A percentile compares a stretch with the other conserved stretches of the same genome.
These are phyloP conservation scores for Paradoxurus hermaphroditus DNA, from an alignment of 2,113 vertebrate species.

Conservation along the genomic window DNA sequence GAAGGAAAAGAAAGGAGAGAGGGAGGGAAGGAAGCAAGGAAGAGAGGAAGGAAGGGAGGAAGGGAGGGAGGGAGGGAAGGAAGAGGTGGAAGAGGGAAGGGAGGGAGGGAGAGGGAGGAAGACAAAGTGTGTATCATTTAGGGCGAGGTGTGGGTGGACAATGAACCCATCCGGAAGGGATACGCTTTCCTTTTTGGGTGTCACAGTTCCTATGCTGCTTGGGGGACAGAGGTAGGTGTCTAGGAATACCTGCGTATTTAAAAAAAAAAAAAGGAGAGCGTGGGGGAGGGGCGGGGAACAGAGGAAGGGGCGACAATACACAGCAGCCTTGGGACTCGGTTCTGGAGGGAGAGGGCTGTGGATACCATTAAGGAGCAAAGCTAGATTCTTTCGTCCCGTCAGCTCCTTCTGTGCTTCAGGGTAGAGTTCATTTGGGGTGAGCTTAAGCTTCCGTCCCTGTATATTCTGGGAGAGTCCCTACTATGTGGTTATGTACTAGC, in stretches of 20 bases:
- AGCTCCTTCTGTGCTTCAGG: background rate
- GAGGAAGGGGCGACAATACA: background rate
- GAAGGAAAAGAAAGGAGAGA: no score
- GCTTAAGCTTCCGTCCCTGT: background rate
- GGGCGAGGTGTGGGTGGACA: background rate
- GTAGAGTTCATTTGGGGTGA: fast-evolving
- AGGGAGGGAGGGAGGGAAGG: background rate
- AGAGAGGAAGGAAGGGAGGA: background rate
- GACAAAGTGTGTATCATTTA: background rate
- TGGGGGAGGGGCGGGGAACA: background rate
- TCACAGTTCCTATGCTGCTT: background rate
- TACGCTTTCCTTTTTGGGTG: background rate
- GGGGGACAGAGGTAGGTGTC: background rate
- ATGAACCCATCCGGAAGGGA: background rate
- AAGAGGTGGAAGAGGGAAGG: background rate
- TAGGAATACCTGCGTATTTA: background rate
- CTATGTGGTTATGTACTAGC: background rate
- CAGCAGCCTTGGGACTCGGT: background rate
- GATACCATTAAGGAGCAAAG: background rate
- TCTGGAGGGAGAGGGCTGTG: background rate
- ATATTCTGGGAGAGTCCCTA: background rate
- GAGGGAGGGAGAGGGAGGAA: no score
- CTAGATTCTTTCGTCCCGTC: background rate
- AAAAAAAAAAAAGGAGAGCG: background rate
- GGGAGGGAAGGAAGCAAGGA: no score